phyloP scores from a whole-genome alignment of 2,797 vertebrate genomes.

The Falco peregrinus region DNA sequence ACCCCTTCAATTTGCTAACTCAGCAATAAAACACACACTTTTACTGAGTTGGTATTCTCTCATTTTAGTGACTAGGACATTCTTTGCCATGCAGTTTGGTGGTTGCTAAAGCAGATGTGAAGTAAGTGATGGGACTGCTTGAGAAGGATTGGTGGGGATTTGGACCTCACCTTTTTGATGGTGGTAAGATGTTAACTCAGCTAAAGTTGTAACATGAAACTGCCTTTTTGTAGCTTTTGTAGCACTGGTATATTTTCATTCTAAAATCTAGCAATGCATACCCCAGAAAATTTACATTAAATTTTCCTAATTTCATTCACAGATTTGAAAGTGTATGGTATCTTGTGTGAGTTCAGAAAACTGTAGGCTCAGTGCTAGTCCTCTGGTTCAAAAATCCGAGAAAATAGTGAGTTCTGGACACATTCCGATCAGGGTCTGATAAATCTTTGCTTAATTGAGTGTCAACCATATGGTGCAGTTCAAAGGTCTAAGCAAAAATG shows the following conservation, averaged over 20 bases:
- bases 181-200: background rate
- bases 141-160: background rate
- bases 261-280: background rate
- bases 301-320: background rate
- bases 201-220: background rate
- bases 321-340: background rate
- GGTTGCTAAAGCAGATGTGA: background rate
- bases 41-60: background rate
- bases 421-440: background rate
- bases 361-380: background rate
- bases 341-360: background rate
- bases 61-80: background rate
- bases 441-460: constrained; percentile 43
- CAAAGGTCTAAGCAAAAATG: constrained; percentile 50
- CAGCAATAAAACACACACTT: background rate
- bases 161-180: background rate
- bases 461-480: constrained; percentile 36
- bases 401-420: background rate
- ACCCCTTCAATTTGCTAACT: background rate
- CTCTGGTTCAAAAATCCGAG: constrained; percentile 1
- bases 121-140: background rate
- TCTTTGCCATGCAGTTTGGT: background rate
- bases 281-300: background rate
- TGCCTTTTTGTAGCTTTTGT: background rate
- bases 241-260: background rate